Percentiles rank a stretch among this genome's conserved stretches.
Conservation (phyloP, 2,113 vertebrate genomes). For the Patagioenas fasciata region DNA sequence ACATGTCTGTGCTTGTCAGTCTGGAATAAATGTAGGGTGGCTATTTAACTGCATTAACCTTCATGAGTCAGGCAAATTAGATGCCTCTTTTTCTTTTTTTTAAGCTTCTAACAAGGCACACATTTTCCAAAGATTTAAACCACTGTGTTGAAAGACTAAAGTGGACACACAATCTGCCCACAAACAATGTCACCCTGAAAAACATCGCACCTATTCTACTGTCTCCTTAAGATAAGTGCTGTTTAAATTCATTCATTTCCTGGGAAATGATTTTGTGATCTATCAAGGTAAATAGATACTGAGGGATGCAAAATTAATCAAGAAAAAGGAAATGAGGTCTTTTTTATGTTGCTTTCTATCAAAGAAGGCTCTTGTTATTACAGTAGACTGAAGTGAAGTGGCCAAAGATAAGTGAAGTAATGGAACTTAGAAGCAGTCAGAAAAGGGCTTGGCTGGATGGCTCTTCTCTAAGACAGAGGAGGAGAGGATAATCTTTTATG, state of each 20-base stretch:
- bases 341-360: slow-evolving; percentile 28
- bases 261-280: slow-evolving; percentile 49
- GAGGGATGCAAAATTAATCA: slow-evolving; percentile 54
- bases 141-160: background rate
- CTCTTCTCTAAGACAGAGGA: background rate
- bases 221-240: slow-evolving; percentile 6
- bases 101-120: background rate
- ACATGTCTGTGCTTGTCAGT: background rate
- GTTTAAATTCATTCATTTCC: slow-evolving; percentile 39
- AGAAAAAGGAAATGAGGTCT: slow-evolving; percentile 17
- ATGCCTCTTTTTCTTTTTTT: background rate
- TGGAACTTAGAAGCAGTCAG: background rate
- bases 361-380: slow-evolving; percentile 14
- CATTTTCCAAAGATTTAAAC: background rate
- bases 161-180: background rate
- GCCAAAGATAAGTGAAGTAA: background rate
- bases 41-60: background rate
- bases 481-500: background rate
- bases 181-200: background rate
- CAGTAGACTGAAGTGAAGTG: background rate
- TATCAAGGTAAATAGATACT: slow-evolving; percentile 47
- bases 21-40: background rate
- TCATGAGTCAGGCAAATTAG: background rate
- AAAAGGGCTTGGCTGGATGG: background rate
- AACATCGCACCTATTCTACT: background rate